Base-by-base conservation (phyloP, 2,888 invertebrate genomes). In the Ethmia dodecea region DNA sequence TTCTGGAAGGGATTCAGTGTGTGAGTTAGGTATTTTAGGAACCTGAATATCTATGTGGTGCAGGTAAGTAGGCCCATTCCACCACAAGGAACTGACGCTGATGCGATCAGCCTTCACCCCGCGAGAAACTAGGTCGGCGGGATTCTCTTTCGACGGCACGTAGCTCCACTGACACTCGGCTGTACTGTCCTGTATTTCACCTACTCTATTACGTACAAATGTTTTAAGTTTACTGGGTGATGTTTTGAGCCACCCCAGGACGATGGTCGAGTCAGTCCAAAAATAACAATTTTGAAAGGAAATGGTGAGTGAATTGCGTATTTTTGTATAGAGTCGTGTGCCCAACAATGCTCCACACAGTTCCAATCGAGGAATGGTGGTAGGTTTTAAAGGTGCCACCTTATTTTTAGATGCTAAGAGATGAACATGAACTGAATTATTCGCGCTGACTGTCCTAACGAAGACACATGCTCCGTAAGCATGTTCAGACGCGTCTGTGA, bases 291-390 rank as follows among this genome's bases (percentile, higher is more conserved):
- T 6, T 5, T 5, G 25, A n/a, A 31, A 9, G 1, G 10, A 3
- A 20, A 9, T 6, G 2, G 13, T 12, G 3, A 29, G 6, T 15
- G 29, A n/a, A 5, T 22, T 2, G 22, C 5, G 2, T 2, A 31
- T 14, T 10, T 22, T 31, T 4, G 24, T 13, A 10, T 24, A 22
- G 2, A 31, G 10, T 22, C 31, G 22, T 22, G 24, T 14, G n/a
- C 31, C 31, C 13, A 31, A 58, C n/a, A n/a, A 14, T 9, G 56
- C 57, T 3, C 47, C 55, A 32, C 57, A 61, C 1, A 60, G 32
- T 14, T 31, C 31, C 3, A 31, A 13, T 10, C 31, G 5, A 2
- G 31, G 31, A n/a, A 31, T 31, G 2, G 31, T 31, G 2, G 14
- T 10, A n/a, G 31, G 24, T n/a, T 31, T 31, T 9, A 31, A 2